Conservation (phyloP, 2,113 vertebrate species). For the Cheirogaleus medius region DNA sequence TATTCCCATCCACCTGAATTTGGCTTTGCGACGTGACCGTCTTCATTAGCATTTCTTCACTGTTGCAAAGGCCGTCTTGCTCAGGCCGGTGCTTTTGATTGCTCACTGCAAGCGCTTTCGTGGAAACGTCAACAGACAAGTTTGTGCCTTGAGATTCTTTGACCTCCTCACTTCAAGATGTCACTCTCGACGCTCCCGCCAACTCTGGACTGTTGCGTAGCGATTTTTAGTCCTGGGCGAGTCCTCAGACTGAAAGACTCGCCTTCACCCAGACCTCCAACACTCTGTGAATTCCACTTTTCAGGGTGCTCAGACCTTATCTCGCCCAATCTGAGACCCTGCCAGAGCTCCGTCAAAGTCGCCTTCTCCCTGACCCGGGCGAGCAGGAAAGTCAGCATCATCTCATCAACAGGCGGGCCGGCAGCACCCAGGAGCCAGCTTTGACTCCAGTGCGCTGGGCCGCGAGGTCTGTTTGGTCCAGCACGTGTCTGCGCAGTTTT, state of each 20-base stretch:
- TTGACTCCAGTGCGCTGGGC: not conserved
- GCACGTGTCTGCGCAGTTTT: not conserved
- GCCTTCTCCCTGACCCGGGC: not conserved
- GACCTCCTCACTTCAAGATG: not conserved
- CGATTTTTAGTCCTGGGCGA: not conserved
- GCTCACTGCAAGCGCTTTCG: not conserved
- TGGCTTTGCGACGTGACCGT: not conserved
- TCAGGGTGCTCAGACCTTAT: not conserved
- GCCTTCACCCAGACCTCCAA: not conserved
- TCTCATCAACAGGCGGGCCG: not conserved
- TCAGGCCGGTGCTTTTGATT: not conserved
- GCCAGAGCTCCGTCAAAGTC: not conserved
- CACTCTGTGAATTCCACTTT: not conserved
- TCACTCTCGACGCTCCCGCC: not conserved
- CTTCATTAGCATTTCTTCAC: not conserved
- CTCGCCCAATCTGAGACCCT: too few relatives aligned
- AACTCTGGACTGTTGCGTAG: not conserved
- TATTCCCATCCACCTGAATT: accelerated
- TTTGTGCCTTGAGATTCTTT: not conserved
- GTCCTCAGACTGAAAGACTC: not conserved
- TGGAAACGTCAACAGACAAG: not conserved
- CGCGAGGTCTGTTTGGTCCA: not conserved
- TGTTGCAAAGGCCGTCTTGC: not conserved
- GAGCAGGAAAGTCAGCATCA: not conserved
- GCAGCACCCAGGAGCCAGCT: not conserved